These are phyloP conservation scores for Scylla paramamosain DNA, from an alignment of 1,140 invertebrate species.

Conservation along the genomic window DNA sequence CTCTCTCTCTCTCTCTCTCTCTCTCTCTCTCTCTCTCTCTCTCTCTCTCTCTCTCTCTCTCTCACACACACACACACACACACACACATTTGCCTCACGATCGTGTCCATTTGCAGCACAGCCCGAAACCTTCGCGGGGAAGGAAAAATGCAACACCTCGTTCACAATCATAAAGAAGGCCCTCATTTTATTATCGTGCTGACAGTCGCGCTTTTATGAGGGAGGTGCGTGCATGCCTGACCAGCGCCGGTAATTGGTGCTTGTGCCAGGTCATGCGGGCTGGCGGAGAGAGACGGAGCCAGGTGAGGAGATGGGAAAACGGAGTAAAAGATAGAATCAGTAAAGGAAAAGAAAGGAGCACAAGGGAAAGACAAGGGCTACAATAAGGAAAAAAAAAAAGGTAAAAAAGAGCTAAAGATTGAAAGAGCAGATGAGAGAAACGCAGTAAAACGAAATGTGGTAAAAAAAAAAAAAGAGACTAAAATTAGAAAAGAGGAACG, in stretches of 20 bases:
- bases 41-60: conserved; percentile 33
- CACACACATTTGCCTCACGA: not conserved
- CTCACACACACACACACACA: not conserved
- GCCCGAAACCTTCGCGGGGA: not conserved
- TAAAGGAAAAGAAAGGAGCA: not conserved
- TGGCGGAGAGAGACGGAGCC: not conserved
- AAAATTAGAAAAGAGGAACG: too few species aligned
- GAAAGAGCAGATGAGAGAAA: conserved; percentile 13
- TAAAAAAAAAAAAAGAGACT: too few species aligned
- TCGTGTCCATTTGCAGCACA: not conserved
- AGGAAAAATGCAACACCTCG: not conserved
- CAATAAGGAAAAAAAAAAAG: not conserved
- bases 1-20: conserved; percentile 33
- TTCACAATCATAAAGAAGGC: not conserved
- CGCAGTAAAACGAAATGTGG: too few species aligned
- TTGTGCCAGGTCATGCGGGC: not conserved
- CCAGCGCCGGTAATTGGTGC: not conserved
- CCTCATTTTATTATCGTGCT: conserved; percentile 12
- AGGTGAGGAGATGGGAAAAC: not conserved
- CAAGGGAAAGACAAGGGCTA: not conserved
- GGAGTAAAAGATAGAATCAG: not conserved
- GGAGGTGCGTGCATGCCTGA: not conserved
- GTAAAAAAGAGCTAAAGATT: not conserved
- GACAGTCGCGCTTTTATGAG: not conserved
- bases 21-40: conserved; percentile 33